These are phyloP conservation scores for Sinocyclocheilus anshuiensis DNA, from an alignment of 2,113 vertebrate species.

Conservation along the genomic window DNA sequence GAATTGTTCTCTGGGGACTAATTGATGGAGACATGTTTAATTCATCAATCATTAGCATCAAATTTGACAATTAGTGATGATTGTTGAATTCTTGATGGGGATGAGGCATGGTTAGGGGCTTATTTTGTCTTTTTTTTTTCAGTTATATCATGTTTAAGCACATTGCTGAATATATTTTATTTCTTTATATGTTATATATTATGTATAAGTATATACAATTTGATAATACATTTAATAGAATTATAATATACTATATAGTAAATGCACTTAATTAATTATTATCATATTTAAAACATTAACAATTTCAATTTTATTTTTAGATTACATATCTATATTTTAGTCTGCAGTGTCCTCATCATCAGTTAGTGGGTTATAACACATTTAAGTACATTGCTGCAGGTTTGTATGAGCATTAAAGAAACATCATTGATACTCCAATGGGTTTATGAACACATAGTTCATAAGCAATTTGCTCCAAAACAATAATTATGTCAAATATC, in stretches of 20 bases:
- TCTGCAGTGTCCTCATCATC: background rate
- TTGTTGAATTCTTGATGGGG: conserved; percentile 95
- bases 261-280: no score
- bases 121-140: conserved; percentile 55
- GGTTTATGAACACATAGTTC: background rate
- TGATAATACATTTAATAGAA: background rate
- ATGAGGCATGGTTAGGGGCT: conserved; percentile 76
- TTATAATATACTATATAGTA: no score
- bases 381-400: background rate
- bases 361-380: background rate
- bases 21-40: conserved; percentile 99
- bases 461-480: conserved; percentile 21
- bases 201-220: background rate
- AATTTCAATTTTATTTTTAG: no score
- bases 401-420: background rate
- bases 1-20: conserved; percentile 99
- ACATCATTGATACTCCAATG: background rate
- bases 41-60: conserved; percentile 99
- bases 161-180: no score
- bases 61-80: conserved; percentile 99
- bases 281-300: no score
- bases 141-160: no score
- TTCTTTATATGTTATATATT: background rate
- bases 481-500: conserved; percentile 53
- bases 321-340: background rate